Percentiles rank a stretch among this genome's conserved stretches.
Conservation (phyloP, 2,113 vertebrate genomes). For the Eulemur rufifrons region DNA sequence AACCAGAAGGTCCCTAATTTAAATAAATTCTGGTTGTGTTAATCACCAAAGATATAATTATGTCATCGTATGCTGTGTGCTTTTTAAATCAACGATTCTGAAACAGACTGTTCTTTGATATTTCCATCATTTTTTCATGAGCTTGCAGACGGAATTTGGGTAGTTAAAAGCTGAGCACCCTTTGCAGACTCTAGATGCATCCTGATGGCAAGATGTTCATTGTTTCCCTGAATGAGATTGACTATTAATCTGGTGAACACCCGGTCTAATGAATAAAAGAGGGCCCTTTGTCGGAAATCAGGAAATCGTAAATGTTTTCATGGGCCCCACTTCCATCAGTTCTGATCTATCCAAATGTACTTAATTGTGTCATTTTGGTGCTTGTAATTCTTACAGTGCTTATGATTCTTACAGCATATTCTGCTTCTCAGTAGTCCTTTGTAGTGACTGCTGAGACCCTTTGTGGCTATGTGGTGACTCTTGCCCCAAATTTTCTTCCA, state of each 20-base stretch:
- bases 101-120: slow-evolving; percentile 56
- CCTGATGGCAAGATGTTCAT: not conserved
- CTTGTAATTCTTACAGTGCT: not conserved
- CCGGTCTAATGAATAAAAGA: not conserved
- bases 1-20: not conserved
- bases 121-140: slow-evolving; percentile 39
- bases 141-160: not conserved
- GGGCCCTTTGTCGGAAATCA: not conserved
- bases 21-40: slow-evolving; percentile 44
- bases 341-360: not conserved
- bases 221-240: slow-evolving; percentile 5
- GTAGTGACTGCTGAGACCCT: not conserved
- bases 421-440: not conserved
- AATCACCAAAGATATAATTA: slow-evolving; percentile 6
- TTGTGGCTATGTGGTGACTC: not conserved
- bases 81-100: slow-evolving; percentile 6
- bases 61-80: not conserved
- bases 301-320: not conserved
- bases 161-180: not conserved
- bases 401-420: not conserved
- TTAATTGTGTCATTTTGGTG: slow-evolving; percentile 14
- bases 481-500: not conserved
- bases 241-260: not conserved
- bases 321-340: not conserved
- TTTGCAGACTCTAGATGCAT: not conserved